phyloP scores from a whole-genome alignment of 2,888 invertebrate species.

The Parochlus steinenii region DNA sequence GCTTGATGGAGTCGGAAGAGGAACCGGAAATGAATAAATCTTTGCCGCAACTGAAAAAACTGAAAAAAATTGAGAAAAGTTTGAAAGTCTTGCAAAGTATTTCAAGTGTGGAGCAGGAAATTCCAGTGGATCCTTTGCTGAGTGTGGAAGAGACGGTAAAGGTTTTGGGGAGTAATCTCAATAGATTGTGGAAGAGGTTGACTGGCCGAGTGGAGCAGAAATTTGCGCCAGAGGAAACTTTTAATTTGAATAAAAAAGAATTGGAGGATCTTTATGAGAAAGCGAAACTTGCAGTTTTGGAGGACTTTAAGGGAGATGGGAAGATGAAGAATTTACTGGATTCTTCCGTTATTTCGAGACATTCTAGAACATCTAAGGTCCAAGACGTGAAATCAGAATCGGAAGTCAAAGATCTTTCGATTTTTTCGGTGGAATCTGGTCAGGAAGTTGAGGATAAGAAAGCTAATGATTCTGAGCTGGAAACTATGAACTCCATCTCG shows the following conservation, averaged over 20 bases:
- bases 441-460: not conserved
- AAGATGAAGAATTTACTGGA: conserved; percentile 11
- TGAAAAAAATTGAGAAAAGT: conserved; percentile 23
- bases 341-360: conserved; percentile 1
- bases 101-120: conserved; percentile 13
- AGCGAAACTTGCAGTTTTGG: conserved; percentile 24
- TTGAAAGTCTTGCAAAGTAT: conserved; percentile 21
- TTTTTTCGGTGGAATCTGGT: not conserved
- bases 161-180: conserved; percentile 27
- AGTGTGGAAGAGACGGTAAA: conserved; percentile 15
- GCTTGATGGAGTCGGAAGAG: conserved; percentile 6
- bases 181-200: conserved; percentile 31
- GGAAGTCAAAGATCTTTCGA: conserved; percentile 1
- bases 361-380: not conserved
- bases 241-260: conserved; percentile 28
- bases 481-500: conserved; percentile 10
- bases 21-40: conserved; percentile 7
- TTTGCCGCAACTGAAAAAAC: conserved; percentile 20
- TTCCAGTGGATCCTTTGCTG: no score
- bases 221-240: conserved; percentile 26
- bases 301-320: conserved; percentile 18
- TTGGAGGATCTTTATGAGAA: conserved; percentile 30
- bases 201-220: conserved; percentile 28
- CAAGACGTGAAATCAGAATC: not conserved
- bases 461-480: conserved; percentile 5